Evolutionary conservation across 1,140 invertebrate genomes (phyloP).

Genomic region (Papilio aristodemus): DNA sequence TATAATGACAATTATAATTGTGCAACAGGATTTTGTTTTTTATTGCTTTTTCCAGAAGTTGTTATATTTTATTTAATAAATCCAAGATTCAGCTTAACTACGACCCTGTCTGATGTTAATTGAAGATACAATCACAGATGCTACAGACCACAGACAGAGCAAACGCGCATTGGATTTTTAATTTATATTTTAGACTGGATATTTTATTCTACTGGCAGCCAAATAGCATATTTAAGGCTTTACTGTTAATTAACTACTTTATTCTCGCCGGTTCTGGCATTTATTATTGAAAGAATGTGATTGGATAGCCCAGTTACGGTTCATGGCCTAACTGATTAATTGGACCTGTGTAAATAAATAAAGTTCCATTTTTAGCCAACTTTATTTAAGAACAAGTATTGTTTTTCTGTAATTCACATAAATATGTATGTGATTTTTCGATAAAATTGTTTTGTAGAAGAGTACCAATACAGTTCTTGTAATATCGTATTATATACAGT

Average conservation of each 20-base stretch:
- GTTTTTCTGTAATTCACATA: no score
- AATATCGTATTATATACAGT: not conserved
- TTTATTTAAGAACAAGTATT: no score
- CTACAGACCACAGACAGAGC: not conserved
- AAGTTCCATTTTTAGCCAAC: no score
- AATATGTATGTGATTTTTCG: not conserved
- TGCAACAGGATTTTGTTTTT: not conserved
- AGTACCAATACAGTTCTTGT: not conserved
- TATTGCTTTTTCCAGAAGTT: not conserved
- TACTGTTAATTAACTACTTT: slow-evolving; percentile 16
- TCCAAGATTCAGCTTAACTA: not conserved
- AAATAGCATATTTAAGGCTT: slow-evolving; percentile 4
- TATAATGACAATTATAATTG: no score
- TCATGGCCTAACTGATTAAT: not conserved
- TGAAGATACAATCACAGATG: slow-evolving; percentile 3
- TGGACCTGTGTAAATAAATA: not conserved
- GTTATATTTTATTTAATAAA: not conserved
- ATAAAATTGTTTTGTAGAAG: not conserved
- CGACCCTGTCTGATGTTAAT: not conserved
- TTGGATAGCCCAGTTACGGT: slow-evolving; percentile 6
- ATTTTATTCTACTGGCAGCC: slow-evolving; percentile 4
- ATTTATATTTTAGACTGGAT: slow-evolving; percentile 1
- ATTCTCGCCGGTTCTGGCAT: not conserved
- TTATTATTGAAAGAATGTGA: slow-evolving; percentile 21
- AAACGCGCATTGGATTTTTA: not conserved